Percentiles rank a stretch among this genome's conserved stretches.
Conservation (phyloP, 2,797 vertebrate genomes). For the Nasua narica region DNA sequence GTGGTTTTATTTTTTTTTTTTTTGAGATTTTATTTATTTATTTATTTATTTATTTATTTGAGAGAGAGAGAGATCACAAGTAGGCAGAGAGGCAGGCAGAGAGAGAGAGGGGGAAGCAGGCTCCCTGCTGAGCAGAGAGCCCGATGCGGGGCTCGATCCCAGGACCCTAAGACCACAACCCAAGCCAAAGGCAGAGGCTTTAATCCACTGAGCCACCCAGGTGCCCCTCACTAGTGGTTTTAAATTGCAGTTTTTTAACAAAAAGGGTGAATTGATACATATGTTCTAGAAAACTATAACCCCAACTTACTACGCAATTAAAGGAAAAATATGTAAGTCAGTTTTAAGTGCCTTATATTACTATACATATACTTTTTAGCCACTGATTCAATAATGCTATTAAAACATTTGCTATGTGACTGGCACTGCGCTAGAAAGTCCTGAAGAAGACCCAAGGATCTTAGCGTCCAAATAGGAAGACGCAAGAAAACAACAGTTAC, state of each 20-base stretch:
- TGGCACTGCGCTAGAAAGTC: not conserved
- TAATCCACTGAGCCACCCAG: no score
- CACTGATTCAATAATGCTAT: not conserved
- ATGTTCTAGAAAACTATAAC: not conserved
- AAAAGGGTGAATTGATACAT: not conserved
- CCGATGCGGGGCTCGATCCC: no score
- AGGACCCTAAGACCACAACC: no score
- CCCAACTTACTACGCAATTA: not conserved
- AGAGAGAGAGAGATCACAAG: no score
- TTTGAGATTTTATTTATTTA: no score
- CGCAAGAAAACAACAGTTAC: not conserved
- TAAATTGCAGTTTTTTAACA: not conserved
- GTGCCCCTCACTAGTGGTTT: not conserved
- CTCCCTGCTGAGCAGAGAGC: no score
- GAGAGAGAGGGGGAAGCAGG: no score
- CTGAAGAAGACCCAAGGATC: not conserved
- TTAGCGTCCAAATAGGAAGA: not conserved
- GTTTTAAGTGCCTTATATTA: not conserved
- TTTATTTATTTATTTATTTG: no score
- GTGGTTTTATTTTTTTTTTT: not conserved
- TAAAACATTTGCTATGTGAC: not conserved
- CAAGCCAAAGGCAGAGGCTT: no score
- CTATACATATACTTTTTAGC: not conserved
- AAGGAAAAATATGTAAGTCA: not conserved
- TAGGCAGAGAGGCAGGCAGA: no score